Evolutionary conservation across 2,797 vertebrate species (phyloP), one percentile per base, ranked within the genome.

Genomic region (Allobates femoralis): DNA sequence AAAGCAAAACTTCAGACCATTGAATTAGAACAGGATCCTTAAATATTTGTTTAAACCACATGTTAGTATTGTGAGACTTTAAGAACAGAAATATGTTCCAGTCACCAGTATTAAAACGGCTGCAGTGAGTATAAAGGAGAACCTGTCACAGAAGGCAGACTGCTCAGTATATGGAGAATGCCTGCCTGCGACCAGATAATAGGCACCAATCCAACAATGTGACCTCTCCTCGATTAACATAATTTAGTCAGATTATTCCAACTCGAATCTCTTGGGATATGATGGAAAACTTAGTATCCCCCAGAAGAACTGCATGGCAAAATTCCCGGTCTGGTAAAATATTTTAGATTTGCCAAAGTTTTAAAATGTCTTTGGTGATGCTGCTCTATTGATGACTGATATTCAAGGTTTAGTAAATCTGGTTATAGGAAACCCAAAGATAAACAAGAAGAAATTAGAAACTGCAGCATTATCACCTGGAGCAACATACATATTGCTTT

Each of bases 1-100:
- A 83, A 73, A 58, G 81, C 55, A 83, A 73, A 73, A 83, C 69
- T 28, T 46, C 67, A 74, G 60, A 83, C 51, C 34, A 50, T 28
- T 83, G 81, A 83, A 83, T 60, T 75, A 75, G 28, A 83, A 28
- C 69, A 58, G 81, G 81, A 74, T 83, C 51, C 34, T 83, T 56
- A 56, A 83, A 83, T 83, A 74, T 83, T 83, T 56, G 58, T 73
- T 60, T 62, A 74, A 75, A 73, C 34, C 67, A 75, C 69, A 74
- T 83, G 81, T 58, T 75, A 60, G 23, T 55, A 83, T 75, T 50
- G 69, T 74, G n/a, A 30, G 50, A 82, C 66, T 41, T 32, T 73
- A 79, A 41, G 37, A 62, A 46, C 30, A 23, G 67, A 71, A 78
- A 58, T 78, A 37, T 60, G 32, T 79, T 79, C 55, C 10, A 60